Percentiles rank a stretch among this genome's conserved stretches.
Evolutionary conservation across 2,888 invertebrate genomes (phyloP).

Genomic region (Phragmatobia fuliginosa): DNA sequence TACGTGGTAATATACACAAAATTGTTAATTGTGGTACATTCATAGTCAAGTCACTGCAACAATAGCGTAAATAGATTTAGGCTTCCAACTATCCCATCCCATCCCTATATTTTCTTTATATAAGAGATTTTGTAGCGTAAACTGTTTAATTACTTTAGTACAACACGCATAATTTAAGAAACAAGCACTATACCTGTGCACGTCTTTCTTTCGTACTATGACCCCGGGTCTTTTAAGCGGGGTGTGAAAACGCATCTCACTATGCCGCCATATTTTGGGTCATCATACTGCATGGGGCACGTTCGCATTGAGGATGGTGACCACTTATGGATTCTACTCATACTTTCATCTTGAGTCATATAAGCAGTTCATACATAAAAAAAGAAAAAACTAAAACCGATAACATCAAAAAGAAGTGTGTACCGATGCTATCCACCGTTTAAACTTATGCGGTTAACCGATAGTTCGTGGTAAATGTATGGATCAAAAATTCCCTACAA

Average conservation of each 20-base stretch:
- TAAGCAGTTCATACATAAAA: too few species aligned
- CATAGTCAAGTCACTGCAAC: neutral
- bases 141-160: neutral
- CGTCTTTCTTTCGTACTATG: too few species aligned
- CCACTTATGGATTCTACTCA: too few species aligned
- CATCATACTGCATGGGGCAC: too few species aligned
- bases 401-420: neutral
- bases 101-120: too few species aligned
- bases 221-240: too few species aligned
- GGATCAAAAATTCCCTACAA: slow-evolving; percentile 68
- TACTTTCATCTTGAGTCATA: too few species aligned
- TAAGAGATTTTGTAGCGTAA: neutral
- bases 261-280: too few species aligned
- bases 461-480: slow-evolving; percentile 48
- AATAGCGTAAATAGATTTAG: neutral
- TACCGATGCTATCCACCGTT: slow-evolving; percentile 12
- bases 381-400: neutral
- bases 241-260: too few species aligned
- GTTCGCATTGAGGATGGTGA: too few species aligned
- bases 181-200: too few species aligned
- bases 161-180: neutral
- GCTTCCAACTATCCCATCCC: neutral
- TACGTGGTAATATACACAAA: neutral
- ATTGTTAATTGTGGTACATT: neutral
- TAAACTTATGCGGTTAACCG: slow-evolving; percentile 32